Evolutionary conservation across 2,888 invertebrate species (phyloP).

Genomic region (Anthoptus insignis): DNA sequence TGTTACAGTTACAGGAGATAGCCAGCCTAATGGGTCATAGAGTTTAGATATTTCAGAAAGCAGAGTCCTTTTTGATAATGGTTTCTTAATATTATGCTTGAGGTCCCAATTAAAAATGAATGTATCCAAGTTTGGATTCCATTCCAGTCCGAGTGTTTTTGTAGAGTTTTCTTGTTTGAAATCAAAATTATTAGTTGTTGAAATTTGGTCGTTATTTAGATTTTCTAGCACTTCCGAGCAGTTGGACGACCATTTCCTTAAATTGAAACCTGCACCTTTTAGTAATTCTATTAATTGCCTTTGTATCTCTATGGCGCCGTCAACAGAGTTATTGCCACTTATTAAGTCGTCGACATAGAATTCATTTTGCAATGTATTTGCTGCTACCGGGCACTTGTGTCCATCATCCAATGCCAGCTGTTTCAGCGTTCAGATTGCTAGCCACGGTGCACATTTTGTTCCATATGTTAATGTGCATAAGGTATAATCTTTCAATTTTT

Average conservation of each 20-base stretch:
- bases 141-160: slow-evolving; percentile 37
- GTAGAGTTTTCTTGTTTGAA: slow-evolving; percentile 26
- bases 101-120: slow-evolving; percentile 33
- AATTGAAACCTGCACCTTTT: slow-evolving; percentile 6
- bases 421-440: slow-evolving; percentile 29
- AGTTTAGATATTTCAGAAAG: slow-evolving; percentile 33
- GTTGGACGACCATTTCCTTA: slow-evolving; percentile 35
- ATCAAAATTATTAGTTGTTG: slow-evolving; percentile 14
- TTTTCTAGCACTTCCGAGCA: slow-evolving; percentile 10
- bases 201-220: slow-evolving; percentile 19
- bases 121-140: slow-evolving; percentile 36
- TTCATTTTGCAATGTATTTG: background rate
- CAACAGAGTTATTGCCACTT: background rate
- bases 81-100: background rate
- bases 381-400: background rate
- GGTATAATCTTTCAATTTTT: slow-evolving; percentile 37
- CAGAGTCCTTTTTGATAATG: background rate
- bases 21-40: slow-evolving; percentile 39
- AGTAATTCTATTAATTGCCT: background rate
- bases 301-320: background rate
- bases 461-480: slow-evolving; percentile 39
- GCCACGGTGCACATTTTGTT: slow-evolving; percentile 20
- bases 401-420: slow-evolving; percentile 14
- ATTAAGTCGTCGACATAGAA: slow-evolving; percentile 21
- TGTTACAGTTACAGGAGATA: slow-evolving; percentile 24